phyloP scores from a whole-genome alignment of 2,113 vertebrate species.

The Pheucticus melanocephalus region DNA sequence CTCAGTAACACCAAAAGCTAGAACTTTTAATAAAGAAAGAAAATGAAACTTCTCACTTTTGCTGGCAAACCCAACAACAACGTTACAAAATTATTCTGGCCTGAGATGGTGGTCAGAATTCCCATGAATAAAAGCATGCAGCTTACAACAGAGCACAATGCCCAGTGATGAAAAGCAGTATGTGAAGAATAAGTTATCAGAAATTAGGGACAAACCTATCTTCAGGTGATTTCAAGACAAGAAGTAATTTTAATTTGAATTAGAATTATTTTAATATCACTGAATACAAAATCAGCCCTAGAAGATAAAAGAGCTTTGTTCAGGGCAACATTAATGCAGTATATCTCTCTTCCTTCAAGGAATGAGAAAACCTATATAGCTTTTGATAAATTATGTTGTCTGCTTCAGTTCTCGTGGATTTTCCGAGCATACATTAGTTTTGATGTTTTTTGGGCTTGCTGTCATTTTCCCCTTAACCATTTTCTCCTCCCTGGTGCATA shows the following conservation, averaged over 20 bases:
- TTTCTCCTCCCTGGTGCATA: background rate
- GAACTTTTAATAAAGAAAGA: background rate
- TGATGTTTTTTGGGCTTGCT: background rate
- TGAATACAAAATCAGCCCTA: background rate
- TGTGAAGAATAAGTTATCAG: background rate
- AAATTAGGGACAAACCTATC: background rate
- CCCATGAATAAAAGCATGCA: background rate
- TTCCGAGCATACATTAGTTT: background rate
- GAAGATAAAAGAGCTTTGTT: background rate
- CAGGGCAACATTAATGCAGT: background rate
- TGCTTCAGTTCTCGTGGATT: background rate
- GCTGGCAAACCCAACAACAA: background rate
- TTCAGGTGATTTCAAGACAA: background rate
- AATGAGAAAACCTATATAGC: background rate
- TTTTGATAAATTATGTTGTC: background rate
- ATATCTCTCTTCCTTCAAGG: background rate
- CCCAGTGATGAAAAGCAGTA: background rate
- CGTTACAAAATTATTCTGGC: background rate
- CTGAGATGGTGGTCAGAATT: background rate
- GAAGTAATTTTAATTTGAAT: background rate
- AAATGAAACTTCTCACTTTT: background rate
- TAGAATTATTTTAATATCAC: background rate
- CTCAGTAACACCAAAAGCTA: background rate
- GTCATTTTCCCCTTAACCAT: background rate
- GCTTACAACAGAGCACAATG: background rate